Percentiles rank a stretch among this genome's conserved stretches.
phyloP scores from a whole-genome alignment of 2,888 invertebrate genomes.

The Euplagia quadripunctaria region DNA sequence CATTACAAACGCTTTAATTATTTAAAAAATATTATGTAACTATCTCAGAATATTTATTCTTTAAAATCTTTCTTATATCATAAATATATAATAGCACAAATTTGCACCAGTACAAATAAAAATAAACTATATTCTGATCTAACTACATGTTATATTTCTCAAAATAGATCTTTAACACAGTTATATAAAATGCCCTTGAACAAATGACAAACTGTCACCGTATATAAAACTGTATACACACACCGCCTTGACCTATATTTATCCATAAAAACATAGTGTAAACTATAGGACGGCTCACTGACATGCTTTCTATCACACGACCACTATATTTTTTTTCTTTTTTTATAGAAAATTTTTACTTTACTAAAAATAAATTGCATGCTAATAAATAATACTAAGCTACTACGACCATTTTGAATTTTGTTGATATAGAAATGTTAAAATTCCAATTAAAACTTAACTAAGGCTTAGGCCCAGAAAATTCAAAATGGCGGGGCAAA shows the following conservation, averaged over 20 bases:
- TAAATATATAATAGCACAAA: constrained; percentile 17
- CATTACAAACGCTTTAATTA: constrained; percentile 24
- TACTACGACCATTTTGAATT: constrained; percentile 67
- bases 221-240: constrained; percentile 46
- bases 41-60: constrained; percentile 2
- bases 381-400: constrained; percentile 85
- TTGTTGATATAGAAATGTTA: constrained; percentile 44
- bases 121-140: constrained; percentile 11
- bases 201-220: constrained; percentile 44
- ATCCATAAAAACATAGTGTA: constrained; percentile 53
- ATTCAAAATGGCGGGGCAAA: constrained; percentile 66
- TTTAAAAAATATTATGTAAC: constrained; percentile 20
- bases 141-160: constrained; percentile 18
- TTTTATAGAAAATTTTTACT: constrained; percentile 60
- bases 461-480: constrained; percentile 52
- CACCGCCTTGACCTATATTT: constrained; percentile 54
- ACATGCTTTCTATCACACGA: constrained; percentile 71
- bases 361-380: constrained; percentile 74
- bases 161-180: constrained; percentile 20
- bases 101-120: constrained; percentile 15
- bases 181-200: constrained; percentile 50
- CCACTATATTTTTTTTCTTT: constrained; percentile 64
- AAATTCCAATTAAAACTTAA: constrained; percentile 28
- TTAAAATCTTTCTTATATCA: constrained; percentile 4
- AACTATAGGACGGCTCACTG: constrained; percentile 73